Base-by-base conservation (phyloP, 1,140 invertebrate genomes). In the Bilobella aurantiaca region DNA sequence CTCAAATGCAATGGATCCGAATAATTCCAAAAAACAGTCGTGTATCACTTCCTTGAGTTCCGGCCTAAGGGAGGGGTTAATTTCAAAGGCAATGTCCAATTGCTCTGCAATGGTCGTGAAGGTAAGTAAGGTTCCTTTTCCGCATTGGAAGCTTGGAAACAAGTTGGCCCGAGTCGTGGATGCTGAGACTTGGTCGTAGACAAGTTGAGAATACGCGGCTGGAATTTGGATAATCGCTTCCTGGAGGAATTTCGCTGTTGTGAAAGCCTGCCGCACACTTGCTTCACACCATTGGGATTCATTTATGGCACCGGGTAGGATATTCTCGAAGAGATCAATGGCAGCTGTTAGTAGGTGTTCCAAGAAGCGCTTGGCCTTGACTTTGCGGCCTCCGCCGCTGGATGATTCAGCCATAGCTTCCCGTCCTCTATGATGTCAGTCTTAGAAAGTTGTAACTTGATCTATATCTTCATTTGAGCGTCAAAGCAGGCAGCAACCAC, bases 211-310 rank as follows among this genome's bases (percentile, higher is more conserved):
- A 3, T 30, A 30, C 3, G 31, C 12, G 28, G 58, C 8, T 34
- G 25, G 57, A 32, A 47, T 63, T 47, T 65, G 2, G 3, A 18
- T 2, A n/a, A 65, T 30, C 37, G 16, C 18, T 12, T 42, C 30
- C n/a, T 58, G 47, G 12, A 60, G 49, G 53, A 31, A 14, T 21
- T 67, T 58, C 2, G 62, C 62, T 47, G 34, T 46, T 27, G n/a
- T 2, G 12, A 63, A 58, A 8, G 66, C 62, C 37, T 64, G 31
- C 37, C 27, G 29, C 1, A 53, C 47, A 30, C 28, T 64, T 1
- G 29, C 16, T 3, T 57, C 66, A 47, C 62, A 63, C 66, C 61
- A 67, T 12, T 2, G 2, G 25, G 49, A 58, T 8, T 29, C 30
- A 8, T 14, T 49, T n/a, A 66, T 12, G 18, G 65, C 65, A 28